Evolutionary conservation across 1,140 invertebrate genomes (phyloP).

Genomic region (Megalopta genalis): DNA sequence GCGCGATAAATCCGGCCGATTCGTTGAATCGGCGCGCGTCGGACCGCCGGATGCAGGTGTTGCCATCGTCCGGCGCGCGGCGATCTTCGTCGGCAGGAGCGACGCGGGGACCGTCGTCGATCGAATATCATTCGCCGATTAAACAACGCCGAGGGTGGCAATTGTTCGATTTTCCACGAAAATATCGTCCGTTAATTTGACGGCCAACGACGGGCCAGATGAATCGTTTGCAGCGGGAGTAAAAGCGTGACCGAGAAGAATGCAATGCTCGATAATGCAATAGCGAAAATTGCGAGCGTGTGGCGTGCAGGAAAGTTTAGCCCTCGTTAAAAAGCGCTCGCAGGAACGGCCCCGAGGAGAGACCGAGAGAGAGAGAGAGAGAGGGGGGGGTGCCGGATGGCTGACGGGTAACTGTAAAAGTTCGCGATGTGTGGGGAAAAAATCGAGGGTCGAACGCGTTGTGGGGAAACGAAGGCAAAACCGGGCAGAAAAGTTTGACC

Average conservation of each 20-base stretch:
- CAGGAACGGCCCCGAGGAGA: too few relatives aligned
- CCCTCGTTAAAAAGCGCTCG: constrained; percentile 2
- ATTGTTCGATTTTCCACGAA: not conserved
- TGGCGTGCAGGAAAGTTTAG: constrained; percentile 16
- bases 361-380: too few relatives aligned
- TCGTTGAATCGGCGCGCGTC: too few relatives aligned
- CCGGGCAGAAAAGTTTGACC: constrained; percentile 38
- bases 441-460: constrained; percentile 33
- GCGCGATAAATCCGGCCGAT: too few relatives aligned
- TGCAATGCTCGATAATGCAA: constrained; percentile 28
- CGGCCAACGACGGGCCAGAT: not conserved
- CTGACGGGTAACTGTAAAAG: constrained; percentile 16
- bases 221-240: not conserved
- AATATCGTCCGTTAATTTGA: not conserved
- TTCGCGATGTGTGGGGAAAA: constrained; percentile 8
- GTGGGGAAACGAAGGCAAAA: constrained; percentile 19
- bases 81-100: too few relatives aligned
- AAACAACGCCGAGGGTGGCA: not conserved
- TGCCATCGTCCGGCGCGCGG: too few relatives aligned
- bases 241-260: constrained; percentile 15
- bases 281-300: constrained; percentile 7
- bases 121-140: not conserved
- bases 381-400: not conserved
- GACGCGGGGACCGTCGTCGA: too few relatives aligned
- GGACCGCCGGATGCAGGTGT: too few relatives aligned